A percentile compares a stretch with the other conserved stretches of the same genome.
Conservation (phyloP, 1,140 invertebrate genomes). For the Meloidogyne floridensis region DNA sequence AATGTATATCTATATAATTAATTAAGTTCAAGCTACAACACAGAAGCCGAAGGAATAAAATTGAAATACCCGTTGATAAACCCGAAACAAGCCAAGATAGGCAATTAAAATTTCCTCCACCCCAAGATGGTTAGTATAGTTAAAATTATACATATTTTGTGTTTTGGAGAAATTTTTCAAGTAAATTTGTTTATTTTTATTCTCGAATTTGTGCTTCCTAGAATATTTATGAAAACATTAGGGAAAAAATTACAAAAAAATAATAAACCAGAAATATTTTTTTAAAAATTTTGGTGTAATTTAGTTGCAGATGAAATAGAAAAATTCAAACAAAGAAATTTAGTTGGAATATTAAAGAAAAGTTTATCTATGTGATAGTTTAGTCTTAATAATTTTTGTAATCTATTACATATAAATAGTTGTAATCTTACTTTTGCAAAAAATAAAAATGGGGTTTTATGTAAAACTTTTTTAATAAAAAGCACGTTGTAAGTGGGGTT, state of each 20-base stretch:
- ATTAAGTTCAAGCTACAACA: neutral
- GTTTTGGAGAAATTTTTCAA: neutral
- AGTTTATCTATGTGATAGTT: conserved; percentile 1
- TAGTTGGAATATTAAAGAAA: neutral
- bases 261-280: no score
- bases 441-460: no score
- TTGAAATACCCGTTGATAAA: neutral
- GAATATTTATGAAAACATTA: no score
- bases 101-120: neutral
- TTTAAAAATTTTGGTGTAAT: neutral
- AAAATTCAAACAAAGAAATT: conserved; percentile 7
- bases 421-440: no score
- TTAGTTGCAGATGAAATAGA: neutral
- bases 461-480: no score
- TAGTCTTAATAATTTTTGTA: neutral
- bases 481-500: no score
- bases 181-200: no score
- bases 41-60: neutral
- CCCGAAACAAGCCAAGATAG: neutral
- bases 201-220: no score
- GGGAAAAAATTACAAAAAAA: no score
- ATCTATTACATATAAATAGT: neutral
- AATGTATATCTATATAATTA: neutral
- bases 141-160: neutral
- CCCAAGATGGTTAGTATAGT: neutral